phyloP scores from a whole-genome alignment of 2,113 vertebrate genomes.

The Sminthopsis crassicaudata region DNA sequence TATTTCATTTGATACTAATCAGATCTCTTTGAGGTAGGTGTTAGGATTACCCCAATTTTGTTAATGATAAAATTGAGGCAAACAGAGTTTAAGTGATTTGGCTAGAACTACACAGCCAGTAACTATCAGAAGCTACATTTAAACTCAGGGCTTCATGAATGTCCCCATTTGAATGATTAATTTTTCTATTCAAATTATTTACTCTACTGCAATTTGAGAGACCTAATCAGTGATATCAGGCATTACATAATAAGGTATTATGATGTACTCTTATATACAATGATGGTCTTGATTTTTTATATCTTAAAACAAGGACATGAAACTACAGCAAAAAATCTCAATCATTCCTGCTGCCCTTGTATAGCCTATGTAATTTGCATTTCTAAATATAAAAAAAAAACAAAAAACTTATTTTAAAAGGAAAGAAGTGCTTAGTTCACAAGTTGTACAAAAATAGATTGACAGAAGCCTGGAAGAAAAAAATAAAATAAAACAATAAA shows the following conservation, averaged over 20 bases:
- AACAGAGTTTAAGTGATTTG: not conserved
- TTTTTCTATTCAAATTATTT: not conserved
- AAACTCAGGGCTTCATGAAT: not conserved
- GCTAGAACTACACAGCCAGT: not conserved
- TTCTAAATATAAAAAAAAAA: too few species aligned
- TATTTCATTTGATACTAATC: not conserved
- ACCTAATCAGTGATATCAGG: not conserved
- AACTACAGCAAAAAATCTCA: not conserved
- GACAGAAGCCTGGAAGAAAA: not conserved
- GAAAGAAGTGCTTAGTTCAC: not conserved
- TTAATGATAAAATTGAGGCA: not conserved
- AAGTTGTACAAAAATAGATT: not conserved
- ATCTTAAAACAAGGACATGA: not conserved
- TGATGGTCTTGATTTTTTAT: not conserved
- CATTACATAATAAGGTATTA: not conserved
- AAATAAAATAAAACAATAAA: not conserved
- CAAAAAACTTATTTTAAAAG: not conserved
- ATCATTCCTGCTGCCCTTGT: not conserved
- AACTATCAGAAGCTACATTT: too few species aligned
- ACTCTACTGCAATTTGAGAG: not conserved
- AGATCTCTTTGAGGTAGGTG: not conserved
- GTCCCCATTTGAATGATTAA: not conserved
- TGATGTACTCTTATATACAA: not conserved
- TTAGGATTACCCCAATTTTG: not conserved
- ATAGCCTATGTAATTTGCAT: not conserved